These are phyloP conservation scores for Heterochromis multidens DNA, from an alignment of 2,113 vertebrate species.

Conservation along the genomic window DNA sequence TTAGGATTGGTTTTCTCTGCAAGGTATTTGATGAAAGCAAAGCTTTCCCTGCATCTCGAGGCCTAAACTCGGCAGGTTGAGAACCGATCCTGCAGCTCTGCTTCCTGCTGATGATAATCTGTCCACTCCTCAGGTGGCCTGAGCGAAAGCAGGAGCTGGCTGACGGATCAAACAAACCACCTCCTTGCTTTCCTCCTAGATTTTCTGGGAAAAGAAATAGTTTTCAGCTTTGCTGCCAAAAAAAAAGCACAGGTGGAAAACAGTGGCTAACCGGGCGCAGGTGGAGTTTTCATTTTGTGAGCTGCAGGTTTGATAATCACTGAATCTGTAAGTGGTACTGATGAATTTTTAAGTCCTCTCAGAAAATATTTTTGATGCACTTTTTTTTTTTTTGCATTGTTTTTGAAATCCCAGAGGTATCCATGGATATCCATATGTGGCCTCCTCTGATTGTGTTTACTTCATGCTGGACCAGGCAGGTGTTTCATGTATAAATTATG, in stretches of 20 bases:
- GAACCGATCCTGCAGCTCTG: slow-evolving; percentile 14
- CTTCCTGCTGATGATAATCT: slow-evolving; percentile 46
- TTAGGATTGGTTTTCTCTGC: slow-evolving; percentile 19
- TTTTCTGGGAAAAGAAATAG: not conserved
- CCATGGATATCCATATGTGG: not conserved
- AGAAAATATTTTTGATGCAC: accelerated
- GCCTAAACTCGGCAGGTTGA: not conserved
- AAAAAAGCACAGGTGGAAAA: not conserved
- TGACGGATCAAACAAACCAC: slow-evolving; percentile 12
- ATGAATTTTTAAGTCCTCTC: not conserved
- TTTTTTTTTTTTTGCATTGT: too few species aligned
- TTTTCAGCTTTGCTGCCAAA: not conserved
- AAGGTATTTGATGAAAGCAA: slow-evolving; percentile 21
- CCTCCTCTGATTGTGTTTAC: not conserved
- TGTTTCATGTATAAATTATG: slow-evolving; percentile 14
- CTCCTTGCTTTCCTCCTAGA: not conserved
- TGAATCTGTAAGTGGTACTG: not conserved
- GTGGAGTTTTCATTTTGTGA: not conserved
- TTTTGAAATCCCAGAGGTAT: not conserved
- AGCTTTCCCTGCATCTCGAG: slow-evolving; percentile 33
- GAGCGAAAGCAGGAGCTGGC: not conserved
- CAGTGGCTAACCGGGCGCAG: not conserved
- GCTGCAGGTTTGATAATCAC: slow-evolving; percentile 1
- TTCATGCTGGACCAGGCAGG: not conserved
- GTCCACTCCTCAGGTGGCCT: slow-evolving; percentile 27